Base-by-base conservation (phyloP, 2,888 invertebrate species). In the Lissocephala sabroskyi region DNA sequence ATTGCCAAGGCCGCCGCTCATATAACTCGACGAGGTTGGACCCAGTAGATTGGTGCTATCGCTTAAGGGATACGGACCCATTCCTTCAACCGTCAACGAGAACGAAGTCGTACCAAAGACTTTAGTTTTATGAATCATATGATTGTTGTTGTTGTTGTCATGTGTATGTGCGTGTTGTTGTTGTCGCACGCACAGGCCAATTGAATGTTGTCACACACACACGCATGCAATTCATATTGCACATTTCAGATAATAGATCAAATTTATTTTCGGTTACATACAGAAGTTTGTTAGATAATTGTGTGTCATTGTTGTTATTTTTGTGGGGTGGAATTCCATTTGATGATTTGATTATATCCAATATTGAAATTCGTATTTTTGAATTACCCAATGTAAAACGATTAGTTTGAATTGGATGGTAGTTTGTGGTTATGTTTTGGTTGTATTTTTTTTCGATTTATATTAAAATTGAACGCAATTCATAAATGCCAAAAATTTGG, bases 71-170 rank as follows among this genome's bases (percentile, higher is more conserved):
- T 85, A 85, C 63, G 85, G 84, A 77, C 85, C 85, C 84, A 85
- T 85, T 80, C 85, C 84, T 84, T 85, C 85, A 84, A 84, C 83
- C 81, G 83, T 82, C 76, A 85, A 83, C 73, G 84, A 84, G 70
- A 84, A 84, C 82, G 84, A 84, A 77, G 84, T 84, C 74, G 82
- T 84, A 78, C 84, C 84, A 83, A 84, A 84, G 65, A 84, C 84
- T 84, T 84, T 74, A 76, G 68, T 77, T 68, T 64, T 58, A 50
- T 6, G 18, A 10, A 11, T n/a, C n/a, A n/a, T n/a, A n/a, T n/a
- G n/a, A n/a, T n/a, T n/a, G n/a, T n/a, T n/a, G n/a, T n/a, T n/a
- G n/a, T n/a, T n/a, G n/a, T n/a, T n/a, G n/a, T n/a, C n/a, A n/a
- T n/a, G n/a, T n/a, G n/a, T n/a, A n/a, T n/a, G n/a, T n/a, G n/a